phyloP scores from a whole-genome alignment of 2,797 vertebrate genomes.

The Microchirus variegatus region DNA sequence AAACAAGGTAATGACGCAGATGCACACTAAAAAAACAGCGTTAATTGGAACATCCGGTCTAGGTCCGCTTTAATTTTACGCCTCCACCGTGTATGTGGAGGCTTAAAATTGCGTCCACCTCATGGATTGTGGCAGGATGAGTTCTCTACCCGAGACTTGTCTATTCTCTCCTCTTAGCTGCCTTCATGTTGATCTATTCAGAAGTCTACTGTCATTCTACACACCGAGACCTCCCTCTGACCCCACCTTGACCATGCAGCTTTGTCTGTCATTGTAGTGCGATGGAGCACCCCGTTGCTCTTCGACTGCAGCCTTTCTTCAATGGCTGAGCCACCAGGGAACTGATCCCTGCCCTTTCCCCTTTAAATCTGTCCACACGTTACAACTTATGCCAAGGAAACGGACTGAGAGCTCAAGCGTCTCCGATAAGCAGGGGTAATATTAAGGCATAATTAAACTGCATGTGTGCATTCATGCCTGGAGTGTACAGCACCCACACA shows the following conservation, averaged over 20 bases:
- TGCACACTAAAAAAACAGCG: no score
- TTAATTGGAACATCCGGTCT: no score
- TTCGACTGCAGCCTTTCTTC: slow-evolving; percentile 28
- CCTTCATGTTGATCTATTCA: slow-evolving; percentile 16
- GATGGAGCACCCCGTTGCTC: slow-evolving; percentile 31
- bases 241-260: slow-evolving; percentile 24
- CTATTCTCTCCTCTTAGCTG: background rate
- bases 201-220: background rate
- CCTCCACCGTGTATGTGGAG: background rate
- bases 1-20: no score
- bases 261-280: slow-evolving; percentile 19
- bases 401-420: background rate
- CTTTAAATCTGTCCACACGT: slow-evolving; percentile 28
- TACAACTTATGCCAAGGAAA: slow-evolving; percentile 4
- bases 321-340: slow-evolving; percentile 2
- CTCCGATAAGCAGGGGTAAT: background rate
- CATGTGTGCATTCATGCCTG: slow-evolving; percentile 5
- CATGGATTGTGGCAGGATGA: background rate
- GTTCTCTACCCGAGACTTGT: background rate
- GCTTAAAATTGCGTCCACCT: background rate
- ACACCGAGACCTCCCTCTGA: slow-evolving; percentile 22
- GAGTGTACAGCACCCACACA: background rate
- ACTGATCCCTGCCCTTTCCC: slow-evolving; percentile 25
- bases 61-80: no score
- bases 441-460: slow-evolving; percentile 3